Percentiles rank a stretch among this genome's conserved stretches.
These are phyloP conservation scores for Salvelinus namaycush DNA, from an alignment of 2,113 vertebrate species.

Conservation along the genomic window DNA sequence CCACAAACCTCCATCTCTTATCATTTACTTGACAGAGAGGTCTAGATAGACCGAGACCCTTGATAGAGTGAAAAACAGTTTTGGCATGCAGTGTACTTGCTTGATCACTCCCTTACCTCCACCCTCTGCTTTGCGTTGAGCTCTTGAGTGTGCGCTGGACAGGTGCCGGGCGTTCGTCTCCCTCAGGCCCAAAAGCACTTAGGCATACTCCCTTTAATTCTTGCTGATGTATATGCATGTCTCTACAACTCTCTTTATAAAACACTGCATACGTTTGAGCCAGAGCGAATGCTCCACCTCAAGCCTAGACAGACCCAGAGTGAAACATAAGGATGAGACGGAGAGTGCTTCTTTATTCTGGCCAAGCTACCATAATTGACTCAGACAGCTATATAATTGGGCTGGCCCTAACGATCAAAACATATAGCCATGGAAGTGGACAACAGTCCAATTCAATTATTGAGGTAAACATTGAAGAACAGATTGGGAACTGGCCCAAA, in stretches of 20 bases:
- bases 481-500: not conserved
- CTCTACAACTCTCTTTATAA: not conserved
- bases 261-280: conserved; percentile 16
- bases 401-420: conserved; percentile 46
- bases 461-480: conserved; percentile 10
- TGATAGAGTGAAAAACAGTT: not conserved
- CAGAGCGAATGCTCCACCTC: conserved; percentile 12
- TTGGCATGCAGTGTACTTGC: conserved; percentile 2
- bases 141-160: not conserved
- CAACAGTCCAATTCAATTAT: conserved; percentile 52
- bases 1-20: not conserved
- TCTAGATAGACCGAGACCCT: not conserved
- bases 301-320: conserved; percentile 36
- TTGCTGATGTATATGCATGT: conserved; percentile 8
- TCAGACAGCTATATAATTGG: conserved; percentile 49
- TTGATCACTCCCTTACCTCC: conserved; percentile 2
- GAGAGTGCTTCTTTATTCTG: conserved; percentile 39
- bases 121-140: not conserved
- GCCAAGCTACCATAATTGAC: conserved; percentile 28
- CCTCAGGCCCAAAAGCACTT: conserved; percentile 24
- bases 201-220: conserved; percentile 9
- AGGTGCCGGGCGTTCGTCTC: not conserved
- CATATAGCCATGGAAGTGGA: conserved; percentile 34
- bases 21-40: not conserved
- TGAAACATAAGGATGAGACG: conserved; percentile 11